Base-by-base conservation (phyloP, 1,140 invertebrate species). In the Aphis gossypii region DNA sequence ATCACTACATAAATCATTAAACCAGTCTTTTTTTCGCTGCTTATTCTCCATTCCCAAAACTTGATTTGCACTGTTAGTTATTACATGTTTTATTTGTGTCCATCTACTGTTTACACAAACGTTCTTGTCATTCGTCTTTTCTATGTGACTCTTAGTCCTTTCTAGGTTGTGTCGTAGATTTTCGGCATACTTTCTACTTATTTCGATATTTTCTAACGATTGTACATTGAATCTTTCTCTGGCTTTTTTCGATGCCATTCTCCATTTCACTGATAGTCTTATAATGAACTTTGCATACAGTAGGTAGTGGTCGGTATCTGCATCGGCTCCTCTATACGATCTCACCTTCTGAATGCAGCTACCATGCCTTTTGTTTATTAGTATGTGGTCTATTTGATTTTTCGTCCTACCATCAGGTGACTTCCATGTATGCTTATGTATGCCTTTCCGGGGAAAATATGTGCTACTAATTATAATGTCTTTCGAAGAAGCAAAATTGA, bases 251-350 rank as follows among this genome's bases (percentile, higher is more conserved):
- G 87, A n/a, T 88, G 46, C 30, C 87, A 88, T 51, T 88, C 51
- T 88, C 48, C 46, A 88, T 51, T 88, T 88, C 46, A 88, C 46
- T 88, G 48, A 88, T 88, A 94, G 21, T 92, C 82, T 76, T 83
- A 94, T 35, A 35, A 41, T 46, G 41, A 94, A 41, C 91, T 93
- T 94, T 68, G 92, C 86, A 76, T 60, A 60, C 21, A 94, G 89
- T 89, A 94, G 82, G 46, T 60, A 94, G 84, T 94, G 94, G 51
- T 94, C 94, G 9, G 94, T 92, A 44, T 94, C 94, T 51, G 38
- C 48, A 83, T 94, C 94, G 25, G 94, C 94, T 54, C 93, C 94
- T 94, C 94, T 93, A n/a, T 68, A 83, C 23, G 48, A 54, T 56
- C 92, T 44, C 35, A 94, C 94, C 48, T 94, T 92, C 41, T 48